Conservation (phyloP, 2,113 vertebrate species). For the Gnathonemus echidnorhynchus region DNA sequence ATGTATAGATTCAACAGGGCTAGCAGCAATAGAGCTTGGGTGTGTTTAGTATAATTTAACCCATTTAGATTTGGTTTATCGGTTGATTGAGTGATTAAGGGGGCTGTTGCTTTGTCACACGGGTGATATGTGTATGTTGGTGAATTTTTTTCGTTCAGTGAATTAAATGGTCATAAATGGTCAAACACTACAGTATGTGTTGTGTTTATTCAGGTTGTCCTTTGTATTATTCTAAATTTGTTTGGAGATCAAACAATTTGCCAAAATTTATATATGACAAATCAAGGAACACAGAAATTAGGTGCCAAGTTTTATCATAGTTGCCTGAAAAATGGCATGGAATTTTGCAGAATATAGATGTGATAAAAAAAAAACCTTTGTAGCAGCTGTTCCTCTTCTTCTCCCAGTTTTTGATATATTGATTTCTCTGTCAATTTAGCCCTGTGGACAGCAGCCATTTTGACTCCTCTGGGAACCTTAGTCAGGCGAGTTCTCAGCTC, state of each 20-base stretch:
- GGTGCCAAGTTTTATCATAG: neutral
- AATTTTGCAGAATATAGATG: neutral
- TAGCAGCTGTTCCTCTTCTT: neutral
- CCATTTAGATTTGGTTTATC: too few relatives aligned
- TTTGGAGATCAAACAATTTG: neutral
- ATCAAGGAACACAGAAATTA: neutral
- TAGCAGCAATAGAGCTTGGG: too few relatives aligned
- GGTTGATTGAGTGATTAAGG: too few relatives aligned
- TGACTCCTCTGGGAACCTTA: conserved; percentile 82
- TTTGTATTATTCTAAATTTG: neutral
- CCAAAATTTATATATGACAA: neutral
- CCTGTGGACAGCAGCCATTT: conserved; percentile 77
- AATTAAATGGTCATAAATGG: neutral
- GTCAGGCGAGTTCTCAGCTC: conserved; percentile 79
- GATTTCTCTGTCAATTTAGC: conserved; percentile 50
- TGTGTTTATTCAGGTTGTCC: neutral
- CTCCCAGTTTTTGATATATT: neutral
- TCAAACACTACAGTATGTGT: neutral
- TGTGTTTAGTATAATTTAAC: too few relatives aligned
- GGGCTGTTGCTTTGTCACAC: too few relatives aligned
- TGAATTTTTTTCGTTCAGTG: neutral
- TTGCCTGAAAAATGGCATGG: neutral
- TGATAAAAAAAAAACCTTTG: neutral
- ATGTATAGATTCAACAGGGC: too few relatives aligned
- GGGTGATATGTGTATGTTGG: neutral